phyloP scores from a whole-genome alignment of 2,113 vertebrate species.

The Corythoichthys intestinalis region DNA sequence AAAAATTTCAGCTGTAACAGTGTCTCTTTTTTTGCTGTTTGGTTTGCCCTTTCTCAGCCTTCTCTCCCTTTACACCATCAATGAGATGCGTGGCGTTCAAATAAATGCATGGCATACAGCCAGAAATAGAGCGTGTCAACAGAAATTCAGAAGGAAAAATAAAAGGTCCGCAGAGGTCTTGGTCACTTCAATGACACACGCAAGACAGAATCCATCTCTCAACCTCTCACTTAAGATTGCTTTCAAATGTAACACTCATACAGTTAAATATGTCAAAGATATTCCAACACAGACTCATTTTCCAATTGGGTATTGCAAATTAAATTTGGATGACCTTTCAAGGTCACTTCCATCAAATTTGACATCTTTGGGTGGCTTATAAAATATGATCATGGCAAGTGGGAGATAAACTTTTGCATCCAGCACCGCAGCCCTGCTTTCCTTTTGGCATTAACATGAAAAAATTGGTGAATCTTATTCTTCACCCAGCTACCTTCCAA shows the following conservation, averaged over 20 bases:
- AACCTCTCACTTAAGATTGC: neutral
- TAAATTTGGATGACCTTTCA: no score
- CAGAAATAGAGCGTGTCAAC: neutral
- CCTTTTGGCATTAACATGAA: no score
- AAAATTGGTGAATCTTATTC: no score
- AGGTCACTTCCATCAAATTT: no score
- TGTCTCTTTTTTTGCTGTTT: neutral
- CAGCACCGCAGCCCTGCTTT: no score
- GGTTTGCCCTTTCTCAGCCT: neutral
- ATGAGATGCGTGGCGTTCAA: neutral
- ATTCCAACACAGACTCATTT: no score
- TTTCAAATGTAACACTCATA: neutral
- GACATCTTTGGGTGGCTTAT: no score
- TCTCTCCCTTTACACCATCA: neutral
- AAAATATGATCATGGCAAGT: no score
- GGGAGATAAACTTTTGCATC: no score
- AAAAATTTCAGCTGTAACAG: neutral
- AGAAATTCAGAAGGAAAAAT: slow-evolving; percentile 4
- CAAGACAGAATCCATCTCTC: neutral
- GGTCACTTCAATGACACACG: slow-evolving; percentile 10
- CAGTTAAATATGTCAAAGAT: neutral
- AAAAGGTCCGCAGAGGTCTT: slow-evolving; percentile 7
- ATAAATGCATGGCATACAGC: neutral
- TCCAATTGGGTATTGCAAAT: no score
- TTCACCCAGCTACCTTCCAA: no score